phyloP scores from a whole-genome alignment of 2,888 invertebrate genomes.

The Linnaemya vulpina region DNA sequence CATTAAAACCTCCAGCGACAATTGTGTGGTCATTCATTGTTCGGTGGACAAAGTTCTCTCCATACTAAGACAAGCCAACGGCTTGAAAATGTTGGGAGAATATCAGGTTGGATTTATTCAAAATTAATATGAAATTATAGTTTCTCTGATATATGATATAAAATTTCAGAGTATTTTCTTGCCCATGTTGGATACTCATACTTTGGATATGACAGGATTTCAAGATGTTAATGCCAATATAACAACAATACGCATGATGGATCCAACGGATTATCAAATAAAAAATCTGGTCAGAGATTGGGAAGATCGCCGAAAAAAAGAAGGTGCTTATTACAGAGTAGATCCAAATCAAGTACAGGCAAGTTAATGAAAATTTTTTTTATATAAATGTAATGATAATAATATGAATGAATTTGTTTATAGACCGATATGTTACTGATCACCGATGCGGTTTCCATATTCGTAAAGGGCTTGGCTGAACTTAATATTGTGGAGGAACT shows the following conservation, averaged over 20 bases:
- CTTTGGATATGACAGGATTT: constrained; percentile 84
- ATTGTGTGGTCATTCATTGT: constrained; percentile 91
- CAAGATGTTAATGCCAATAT: constrained; percentile 81
- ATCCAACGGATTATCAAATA: constrained; percentile 81
- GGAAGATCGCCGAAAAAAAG: constrained; percentile 80
- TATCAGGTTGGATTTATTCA: constrained; percentile 85
- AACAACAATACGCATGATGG: constrained; percentile 81
- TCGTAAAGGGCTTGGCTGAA: constrained; percentile 84
- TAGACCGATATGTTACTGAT: constrained; percentile 88
- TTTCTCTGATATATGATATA: neutral
- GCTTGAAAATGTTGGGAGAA: constrained; percentile 91
- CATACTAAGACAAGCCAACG: constrained; percentile 89
- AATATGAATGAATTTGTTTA: constrained; percentile 61
- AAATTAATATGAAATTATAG: neutral
- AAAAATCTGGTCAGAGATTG: constrained; percentile 82
- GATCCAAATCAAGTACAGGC: constrained; percentile 78
- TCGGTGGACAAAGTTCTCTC: constrained; percentile 86
- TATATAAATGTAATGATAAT: neutral
- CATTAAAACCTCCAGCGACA: constrained; percentile 88
- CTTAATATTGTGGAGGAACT: constrained; percentile 81
- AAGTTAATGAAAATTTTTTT: neutral
- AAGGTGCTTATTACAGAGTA: constrained; percentile 77
- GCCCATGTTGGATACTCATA: constrained; percentile 83
- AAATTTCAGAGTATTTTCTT: constrained; percentile 85
- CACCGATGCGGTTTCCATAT: constrained; percentile 88